Evolutionary conservation across 1,140 invertebrate genomes (phyloP).

Genomic region (Scaptomyza pallida): DNA sequence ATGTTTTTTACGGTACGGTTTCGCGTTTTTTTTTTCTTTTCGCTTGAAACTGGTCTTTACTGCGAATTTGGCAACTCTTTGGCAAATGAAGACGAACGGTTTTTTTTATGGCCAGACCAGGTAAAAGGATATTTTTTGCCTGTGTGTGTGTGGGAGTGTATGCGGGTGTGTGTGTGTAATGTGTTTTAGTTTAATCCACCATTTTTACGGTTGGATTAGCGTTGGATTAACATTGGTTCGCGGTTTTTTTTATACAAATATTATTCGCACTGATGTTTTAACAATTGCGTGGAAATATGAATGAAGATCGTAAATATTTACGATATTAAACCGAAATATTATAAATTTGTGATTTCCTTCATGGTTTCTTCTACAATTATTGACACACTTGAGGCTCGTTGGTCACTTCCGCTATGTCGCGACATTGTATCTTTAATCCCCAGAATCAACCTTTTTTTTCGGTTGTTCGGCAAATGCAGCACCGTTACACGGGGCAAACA

Average conservation of each 20-base stretch:
- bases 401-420: conserved; percentile 38
- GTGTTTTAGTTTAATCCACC: conserved; percentile 70
- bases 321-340: neutral
- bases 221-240: conserved; percentile 72
- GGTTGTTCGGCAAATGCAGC: neutral
- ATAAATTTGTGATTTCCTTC: too few species aligned
- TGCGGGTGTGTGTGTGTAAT: conserved; percentile 7
- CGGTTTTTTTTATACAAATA: conserved; percentile 68
- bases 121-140: conserved; percentile 44
- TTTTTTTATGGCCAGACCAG: conserved; percentile 64
- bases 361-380: neutral
- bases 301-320: conserved; percentile 14
- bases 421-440: conserved; percentile 30
- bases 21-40: conserved; percentile 35
- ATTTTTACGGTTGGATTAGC: conserved; percentile 80
- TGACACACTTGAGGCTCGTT: conserved; percentile 21
- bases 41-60: conserved; percentile 72
- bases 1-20: conserved; percentile 1
- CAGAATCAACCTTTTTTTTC: neutral
- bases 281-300: conserved; percentile 19
- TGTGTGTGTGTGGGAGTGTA: conserved; percentile 2
- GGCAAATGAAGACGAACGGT: conserved; percentile 42
- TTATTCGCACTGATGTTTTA: conserved; percentile 1
- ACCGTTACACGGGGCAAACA: conserved; percentile 33
- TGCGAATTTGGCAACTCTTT: conserved; percentile 71